Percentiles rank a stretch among this genome's conserved stretches.
Evolutionary conservation across 2,888 invertebrate genomes (phyloP).

Genomic region (Bombyx huttoni): DNA sequence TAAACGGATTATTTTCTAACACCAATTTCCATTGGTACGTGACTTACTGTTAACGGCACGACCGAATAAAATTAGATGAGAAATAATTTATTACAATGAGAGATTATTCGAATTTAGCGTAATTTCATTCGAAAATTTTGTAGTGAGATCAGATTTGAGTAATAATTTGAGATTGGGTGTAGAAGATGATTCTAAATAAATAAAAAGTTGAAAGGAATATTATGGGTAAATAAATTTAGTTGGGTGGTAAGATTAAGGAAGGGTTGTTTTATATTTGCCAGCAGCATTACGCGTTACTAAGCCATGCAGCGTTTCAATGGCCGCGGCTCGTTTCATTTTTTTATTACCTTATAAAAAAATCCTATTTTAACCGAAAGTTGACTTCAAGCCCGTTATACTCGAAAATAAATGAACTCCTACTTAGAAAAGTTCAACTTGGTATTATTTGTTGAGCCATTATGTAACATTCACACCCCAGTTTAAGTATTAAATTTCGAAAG

Average conservation of each 20-base stretch:
- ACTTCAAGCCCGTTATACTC: slow-evolving; percentile 17
- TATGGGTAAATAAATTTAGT: no score
- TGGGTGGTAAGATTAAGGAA: slow-evolving; percentile 12
- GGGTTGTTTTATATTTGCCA: slow-evolving; percentile 35
- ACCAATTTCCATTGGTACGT: neutral
- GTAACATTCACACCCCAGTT: neutral
- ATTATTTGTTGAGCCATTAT: slow-evolving; percentile 9
- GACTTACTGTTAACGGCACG: neutral
- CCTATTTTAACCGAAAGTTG: slow-evolving; percentile 24
- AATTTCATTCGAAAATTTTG: no score
- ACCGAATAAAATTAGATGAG: neutral
- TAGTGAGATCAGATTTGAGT: no score
- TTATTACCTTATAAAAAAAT: slow-evolving; percentile 16
- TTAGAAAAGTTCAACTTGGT: slow-evolving; percentile 17
- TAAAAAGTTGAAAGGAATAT: no score
- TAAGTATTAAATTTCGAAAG: neutral
- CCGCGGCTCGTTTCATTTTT: slow-evolving; percentile 12
- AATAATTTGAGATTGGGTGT: no score
- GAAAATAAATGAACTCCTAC: slow-evolving; percentile 19
- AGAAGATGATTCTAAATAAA: no score
- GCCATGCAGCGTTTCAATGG: slow-evolving; percentile 22
- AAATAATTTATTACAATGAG: neutral
- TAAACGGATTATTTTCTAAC: neutral
- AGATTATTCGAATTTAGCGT: no score
- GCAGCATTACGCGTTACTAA: slow-evolving; percentile 39